These are phyloP conservation scores for Pseudorasbora parva DNA, from an alignment of 2,113 vertebrate species.

Conservation along the genomic window DNA sequence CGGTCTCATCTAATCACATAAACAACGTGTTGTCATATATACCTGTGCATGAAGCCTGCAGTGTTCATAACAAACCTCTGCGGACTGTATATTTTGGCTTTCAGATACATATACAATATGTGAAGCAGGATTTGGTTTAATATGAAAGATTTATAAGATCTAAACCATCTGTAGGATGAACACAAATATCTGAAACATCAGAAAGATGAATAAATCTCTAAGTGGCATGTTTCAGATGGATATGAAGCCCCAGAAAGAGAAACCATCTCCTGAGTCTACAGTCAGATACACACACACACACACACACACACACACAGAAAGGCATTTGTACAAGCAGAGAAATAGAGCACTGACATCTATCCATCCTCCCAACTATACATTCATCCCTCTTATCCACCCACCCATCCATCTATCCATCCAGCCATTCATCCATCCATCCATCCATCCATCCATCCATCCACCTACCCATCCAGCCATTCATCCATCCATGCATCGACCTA, in stretches of 20 bases:
- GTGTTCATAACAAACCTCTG: not conserved
- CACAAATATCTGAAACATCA: conserved; percentile 65
- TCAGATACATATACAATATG: not conserved
- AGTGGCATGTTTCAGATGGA: conserved; percentile 31
- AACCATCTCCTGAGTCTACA: conserved; percentile 55
- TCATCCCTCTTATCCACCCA: not conserved
- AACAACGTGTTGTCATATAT: not conserved
- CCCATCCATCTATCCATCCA: not conserved
- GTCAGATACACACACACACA: conserved; percentile 31
- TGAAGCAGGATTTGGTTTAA: conserved; percentile 2
- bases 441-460: no score
- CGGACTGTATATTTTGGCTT: conserved; percentile 1
- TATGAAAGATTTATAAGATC: conserved; percentile 10
- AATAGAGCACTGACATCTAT: no score
- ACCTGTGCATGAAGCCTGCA: not conserved
- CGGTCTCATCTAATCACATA: not conserved
- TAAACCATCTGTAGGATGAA: conserved; percentile 31
- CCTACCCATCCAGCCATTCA: no score
- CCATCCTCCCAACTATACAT: not conserved
- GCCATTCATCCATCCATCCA: no score
- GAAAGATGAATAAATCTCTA: conserved; percentile 62
- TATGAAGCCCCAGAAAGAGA: not conserved
- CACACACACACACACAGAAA: not conserved
- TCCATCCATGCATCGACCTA: no score
- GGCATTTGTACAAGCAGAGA: no score